Evolutionary conservation across 2,797 vertebrate genomes (phyloP).

Genomic region (Notolabrus celidotus): DNA sequence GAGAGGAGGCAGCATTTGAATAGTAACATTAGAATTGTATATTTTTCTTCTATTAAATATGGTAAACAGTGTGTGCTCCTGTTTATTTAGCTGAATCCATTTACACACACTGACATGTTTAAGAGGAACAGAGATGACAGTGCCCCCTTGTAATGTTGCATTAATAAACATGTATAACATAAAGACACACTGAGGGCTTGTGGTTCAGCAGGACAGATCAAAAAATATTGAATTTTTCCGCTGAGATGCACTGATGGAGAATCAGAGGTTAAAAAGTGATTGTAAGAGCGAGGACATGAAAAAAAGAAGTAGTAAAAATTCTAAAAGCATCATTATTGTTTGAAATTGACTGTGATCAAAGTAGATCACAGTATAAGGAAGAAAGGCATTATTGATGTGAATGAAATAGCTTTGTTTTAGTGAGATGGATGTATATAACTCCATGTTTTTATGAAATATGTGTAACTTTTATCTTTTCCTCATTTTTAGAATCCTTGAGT

Average conservation of each 20-base stretch:
- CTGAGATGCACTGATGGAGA: slow-evolving; percentile 10
- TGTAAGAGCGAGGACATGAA: not conserved
- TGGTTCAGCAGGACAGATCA: slow-evolving; percentile 48
- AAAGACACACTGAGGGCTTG: slow-evolving; percentile 53
- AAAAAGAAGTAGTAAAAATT: not conserved
- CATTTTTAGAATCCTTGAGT: not conserved
- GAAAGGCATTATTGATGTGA: not conserved
- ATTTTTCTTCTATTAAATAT: slow-evolving; percentile 92
- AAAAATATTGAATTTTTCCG: slow-evolving; percentile 25
- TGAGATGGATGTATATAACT: too few species aligned
- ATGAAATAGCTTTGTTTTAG: not conserved
- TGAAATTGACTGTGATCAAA: not conserved
- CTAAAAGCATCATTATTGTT: not conserved
- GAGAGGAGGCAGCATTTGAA: slow-evolving; percentile 90
- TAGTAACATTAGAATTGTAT: slow-evolving; percentile 92
- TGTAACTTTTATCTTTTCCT: not conserved
- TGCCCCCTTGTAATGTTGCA: slow-evolving; percentile 88
- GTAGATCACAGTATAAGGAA: too few species aligned
- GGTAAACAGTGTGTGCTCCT: slow-evolving; percentile 88
- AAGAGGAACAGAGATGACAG: slow-evolving; percentile 86
- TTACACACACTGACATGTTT: slow-evolving; percentile 86
- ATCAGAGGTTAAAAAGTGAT: slow-evolving; percentile 3
- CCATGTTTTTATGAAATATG: too few species aligned
- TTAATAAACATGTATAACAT: slow-evolving; percentile 93
- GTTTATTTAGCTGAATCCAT: slow-evolving; percentile 90